Evolutionary conservation across 1,140 invertebrate species (phyloP), one percentile per base, ranked within the genome.

Genomic region (Mycetomoellerius zeteki): DNA sequence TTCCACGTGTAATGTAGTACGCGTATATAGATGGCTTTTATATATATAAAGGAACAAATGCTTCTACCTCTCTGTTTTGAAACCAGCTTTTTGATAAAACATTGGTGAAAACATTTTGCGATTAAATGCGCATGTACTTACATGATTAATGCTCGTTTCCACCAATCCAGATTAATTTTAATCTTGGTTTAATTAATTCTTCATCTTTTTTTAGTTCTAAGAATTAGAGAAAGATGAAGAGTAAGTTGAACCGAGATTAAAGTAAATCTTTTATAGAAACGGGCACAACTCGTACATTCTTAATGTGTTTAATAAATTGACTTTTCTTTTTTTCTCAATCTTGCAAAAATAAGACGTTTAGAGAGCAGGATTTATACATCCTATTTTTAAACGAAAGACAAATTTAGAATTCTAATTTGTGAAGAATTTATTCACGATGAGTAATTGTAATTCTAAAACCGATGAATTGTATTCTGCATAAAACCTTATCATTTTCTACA

Each of bases 1-100:
- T 84, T 84, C 54, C 80, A 56, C 72, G 37, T 69, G 27, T 50
- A 27, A 84, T 60, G 54, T n/a, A 24, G 37, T 60, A 21, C 27
- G 27, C 24, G 37, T 60, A 47, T 24, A 50, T 33, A 21, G 24
- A 58, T 4, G 10, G 60, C 16, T 54, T 67, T 80, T 27, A 37
- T 56, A 21, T n/a, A 19, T 54, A 27, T 27, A 69, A 81, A 50
- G 4, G 8, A 37, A 71, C 33, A n/a, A 56, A 65, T 30, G 64
- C 24, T 71, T 71, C 4, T 19, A 1, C n/a, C 1, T 69, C 2
- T 69, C 7, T 24, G 16, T 27, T 8, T 47, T 30, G n/a, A 65
- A 47, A 37, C 7, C 58, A 19, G 27, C 19, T 50, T 52, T 67
- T 65, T 16, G 6, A 3, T 10, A 24, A 62, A 43, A 43, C 37